Percentiles rank a stretch among this genome's conserved stretches.
Evolutionary conservation across 2,888 invertebrate genomes (phyloP).

Genomic region (Rhagium mordax): DNA sequence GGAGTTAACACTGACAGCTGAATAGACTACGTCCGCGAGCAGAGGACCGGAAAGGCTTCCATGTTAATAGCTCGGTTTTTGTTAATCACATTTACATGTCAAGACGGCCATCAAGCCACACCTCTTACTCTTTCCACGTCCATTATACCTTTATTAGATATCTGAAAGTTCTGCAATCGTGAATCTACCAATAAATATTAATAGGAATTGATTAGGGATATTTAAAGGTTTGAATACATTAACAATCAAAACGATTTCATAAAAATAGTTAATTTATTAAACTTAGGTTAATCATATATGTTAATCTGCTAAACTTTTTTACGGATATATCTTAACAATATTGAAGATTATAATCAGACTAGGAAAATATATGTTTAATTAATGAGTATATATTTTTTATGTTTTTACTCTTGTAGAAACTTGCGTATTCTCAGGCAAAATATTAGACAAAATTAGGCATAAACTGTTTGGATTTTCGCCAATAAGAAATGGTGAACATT

Average conservation of each 20-base stretch:
- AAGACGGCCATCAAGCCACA: conserved; percentile 59
- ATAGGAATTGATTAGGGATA: background rate
- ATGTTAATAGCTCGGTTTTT: conserved; percentile 61
- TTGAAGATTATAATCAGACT: too few relatives aligned
- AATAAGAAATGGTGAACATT: too few relatives aligned
- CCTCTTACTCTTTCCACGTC: conserved; percentile 42
- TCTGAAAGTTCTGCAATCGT: background rate
- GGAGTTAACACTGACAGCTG: conserved; percentile 39
- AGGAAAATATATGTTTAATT: too few relatives aligned
- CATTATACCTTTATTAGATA: conserved; percentile 36
- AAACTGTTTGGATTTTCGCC: too few relatives aligned
- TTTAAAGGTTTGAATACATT: background rate
- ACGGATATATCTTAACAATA: too few relatives aligned
- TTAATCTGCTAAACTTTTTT: too few relatives aligned
- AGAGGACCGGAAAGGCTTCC: conserved; percentile 64
- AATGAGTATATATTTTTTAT: too few relatives aligned
- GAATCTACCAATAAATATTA: background rate
- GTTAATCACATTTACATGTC: conserved; percentile 62
- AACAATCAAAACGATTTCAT: background rate
- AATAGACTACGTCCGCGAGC: conserved; percentile 39
- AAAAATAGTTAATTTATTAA: background rate
- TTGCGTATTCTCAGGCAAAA: too few relatives aligned
- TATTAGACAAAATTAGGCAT: too few relatives aligned
- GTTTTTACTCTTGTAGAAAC: too few relatives aligned
- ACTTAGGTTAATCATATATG: too few relatives aligned